phyloP scores from a whole-genome alignment of 2,797 vertebrate species.

The Eulemur mongoz region DNA sequence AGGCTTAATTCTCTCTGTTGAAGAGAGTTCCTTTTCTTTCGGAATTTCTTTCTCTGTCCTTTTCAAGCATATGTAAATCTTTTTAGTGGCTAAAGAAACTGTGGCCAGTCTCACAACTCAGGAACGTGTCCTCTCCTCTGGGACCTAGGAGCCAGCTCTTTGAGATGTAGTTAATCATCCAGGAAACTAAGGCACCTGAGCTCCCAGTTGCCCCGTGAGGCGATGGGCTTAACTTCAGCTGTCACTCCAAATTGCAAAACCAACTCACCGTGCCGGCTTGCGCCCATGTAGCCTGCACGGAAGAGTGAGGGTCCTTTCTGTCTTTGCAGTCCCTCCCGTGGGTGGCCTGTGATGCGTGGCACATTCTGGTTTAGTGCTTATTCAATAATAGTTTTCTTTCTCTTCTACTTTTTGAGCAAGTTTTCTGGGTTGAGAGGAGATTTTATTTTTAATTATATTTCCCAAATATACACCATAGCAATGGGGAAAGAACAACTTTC shows the following conservation, averaged over 20 bases:
- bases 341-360: neutral
- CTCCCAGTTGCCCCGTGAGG: neutral
- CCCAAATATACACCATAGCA: neutral
- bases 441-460: neutral
- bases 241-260: neutral
- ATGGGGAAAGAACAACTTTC: neutral
- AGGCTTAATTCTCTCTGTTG: neutral
- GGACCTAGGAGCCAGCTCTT: neutral
- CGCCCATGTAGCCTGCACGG: too few relatives aligned
- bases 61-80: constrained; percentile 42
- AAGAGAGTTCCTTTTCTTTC: neutral
- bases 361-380: neutral
- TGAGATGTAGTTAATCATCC: constrained; percentile 25
- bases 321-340: neutral
- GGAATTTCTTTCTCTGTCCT: constrained; percentile 32
- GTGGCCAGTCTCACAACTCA: neutral
- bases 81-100: neutral
- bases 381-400: neutral
- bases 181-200: neutral
- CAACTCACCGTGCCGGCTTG: neutral
- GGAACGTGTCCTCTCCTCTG: neutral
- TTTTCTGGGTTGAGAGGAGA: neutral
- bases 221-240: neutral
- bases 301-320: neutral
- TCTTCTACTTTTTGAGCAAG: neutral